Base-by-base conservation (phyloP, 2,888 invertebrate species). In the Zygogramma bicolorata region DNA sequence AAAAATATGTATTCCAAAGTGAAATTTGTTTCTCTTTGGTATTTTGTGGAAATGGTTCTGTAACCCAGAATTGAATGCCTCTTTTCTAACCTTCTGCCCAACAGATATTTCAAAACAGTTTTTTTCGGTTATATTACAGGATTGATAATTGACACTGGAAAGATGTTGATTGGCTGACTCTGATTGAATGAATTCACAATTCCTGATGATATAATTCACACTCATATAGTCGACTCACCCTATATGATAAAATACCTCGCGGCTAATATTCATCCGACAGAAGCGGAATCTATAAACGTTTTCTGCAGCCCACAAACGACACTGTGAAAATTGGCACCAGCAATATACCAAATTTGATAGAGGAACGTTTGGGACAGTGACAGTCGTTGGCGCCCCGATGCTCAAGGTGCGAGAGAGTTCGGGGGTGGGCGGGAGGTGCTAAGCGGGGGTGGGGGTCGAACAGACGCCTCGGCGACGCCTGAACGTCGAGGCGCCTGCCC, bases 401-500 rank as follows among this genome's bases (percentile, higher is more conserved):
- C 72, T 76, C 75, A 78, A 81, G 79, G 80, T 79, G 80, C 75
- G 77, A 68, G 78, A 73, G 69, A 61, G 49, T 38, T 65, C 42
- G 58, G 40, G 34, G 22, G 71, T 75, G 73, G 22, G 71, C 74
- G 73, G 77, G 75, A 73, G 65, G 58, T 60, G 68, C 31, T 65
- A 59, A 68, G 18, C 20, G 59, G 65, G 65, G 67, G 67, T 79
- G 79, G 81, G 70, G 81, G 81, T 78, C 76, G 70, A 77, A 80
- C 80, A 82, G 84, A 82, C 83, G 85, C 83, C 83, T 79, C 74
- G 81, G 84, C 86, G 87, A 84, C 87, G 86, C 86, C 86, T 83
- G 84, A 83, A 82, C 83, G 85, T 84, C 85, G 85, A 82, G 86
- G 86, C 86, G 86, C 85, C 85, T 85, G 85, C 84, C 85, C 83